Evolutionary conservation across 2,113 vertebrate genomes (phyloP).

Genomic region (Rhinoderma darwinii): DNA sequence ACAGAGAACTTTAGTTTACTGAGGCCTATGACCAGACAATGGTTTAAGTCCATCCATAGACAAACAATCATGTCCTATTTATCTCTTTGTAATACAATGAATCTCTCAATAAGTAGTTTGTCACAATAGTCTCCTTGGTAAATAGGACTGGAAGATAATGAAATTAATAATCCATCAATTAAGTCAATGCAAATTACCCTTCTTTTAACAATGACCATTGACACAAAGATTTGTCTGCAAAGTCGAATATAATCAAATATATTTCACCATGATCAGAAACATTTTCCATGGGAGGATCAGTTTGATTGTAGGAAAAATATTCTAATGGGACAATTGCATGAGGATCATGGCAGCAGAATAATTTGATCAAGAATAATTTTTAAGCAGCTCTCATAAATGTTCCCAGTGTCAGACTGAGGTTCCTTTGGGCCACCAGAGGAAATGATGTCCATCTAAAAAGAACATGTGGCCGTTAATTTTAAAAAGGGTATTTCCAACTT

Average conservation of each 20-base stretch:
- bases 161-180: constrained; percentile 11
- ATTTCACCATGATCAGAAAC: too few species aligned
- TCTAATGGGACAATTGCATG: too few species aligned
- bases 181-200: not conserved
- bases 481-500: too few species aligned
- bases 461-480: too few species aligned
- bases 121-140: constrained; percentile 1
- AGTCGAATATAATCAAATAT: not conserved
- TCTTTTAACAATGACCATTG: not conserved
- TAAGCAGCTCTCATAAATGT: too few species aligned
- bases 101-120: not conserved
- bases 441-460: too few species aligned
- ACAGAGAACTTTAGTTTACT: constrained; percentile 29
- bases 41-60: rapidly evolving
- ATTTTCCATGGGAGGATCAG: too few species aligned
- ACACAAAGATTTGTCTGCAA: not conserved
- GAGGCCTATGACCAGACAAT: not conserved
- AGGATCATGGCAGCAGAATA: too few species aligned
- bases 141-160: not conserved
- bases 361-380: too few species aligned
- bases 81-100: constrained; percentile 30
- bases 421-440: too few species aligned
- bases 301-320: too few species aligned
- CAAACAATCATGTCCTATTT: constrained; percentile 38
- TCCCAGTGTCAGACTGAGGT: too few species aligned